Conservation (phyloP, 1,140 invertebrate genomes). For the Teleopsis dalmanni region DNA sequence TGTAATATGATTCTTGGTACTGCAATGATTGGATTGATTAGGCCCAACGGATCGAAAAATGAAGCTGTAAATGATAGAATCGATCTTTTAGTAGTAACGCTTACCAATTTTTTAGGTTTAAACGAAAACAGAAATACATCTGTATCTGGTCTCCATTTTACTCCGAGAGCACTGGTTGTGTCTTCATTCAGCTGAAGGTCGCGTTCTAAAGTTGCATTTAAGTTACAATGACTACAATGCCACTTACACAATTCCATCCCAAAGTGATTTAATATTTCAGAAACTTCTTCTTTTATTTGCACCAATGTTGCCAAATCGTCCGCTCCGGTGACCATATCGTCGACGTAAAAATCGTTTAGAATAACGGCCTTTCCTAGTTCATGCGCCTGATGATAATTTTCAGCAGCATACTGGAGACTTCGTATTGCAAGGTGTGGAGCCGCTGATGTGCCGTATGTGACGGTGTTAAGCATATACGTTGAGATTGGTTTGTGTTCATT, state of each 20-base stretch:
- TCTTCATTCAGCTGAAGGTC: not conserved
- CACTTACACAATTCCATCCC: not conserved
- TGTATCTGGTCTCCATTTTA: not conserved
- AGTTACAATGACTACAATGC: constrained; percentile 2
- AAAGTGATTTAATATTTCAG: not conserved
- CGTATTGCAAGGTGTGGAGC: not conserved
- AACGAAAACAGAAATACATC: constrained; percentile 2
- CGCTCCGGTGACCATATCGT: not conserved
- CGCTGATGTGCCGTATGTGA: constrained; percentile 12
- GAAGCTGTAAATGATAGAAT: not conserved
- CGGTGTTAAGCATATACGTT: constrained; percentile 12
- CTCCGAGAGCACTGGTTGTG: not conserved
- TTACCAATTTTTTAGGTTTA: not conserved
- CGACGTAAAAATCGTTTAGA: not conserved
- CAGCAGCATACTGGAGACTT: not conserved
- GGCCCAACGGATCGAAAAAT: constrained; percentile 3
- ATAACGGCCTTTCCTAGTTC: not conserved
- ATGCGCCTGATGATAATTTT: not conserved
- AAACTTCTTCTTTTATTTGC: not conserved
- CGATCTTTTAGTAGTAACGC: not conserved
- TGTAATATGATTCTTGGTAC: constrained; percentile 1
- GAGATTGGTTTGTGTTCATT: constrained; percentile 13
- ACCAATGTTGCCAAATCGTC: not conserved
- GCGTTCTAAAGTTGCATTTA: not conserved
- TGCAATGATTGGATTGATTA: not conserved